Conservation (phyloP, 2,888 invertebrate genomes). For the Pyralis farinalis region DNA sequence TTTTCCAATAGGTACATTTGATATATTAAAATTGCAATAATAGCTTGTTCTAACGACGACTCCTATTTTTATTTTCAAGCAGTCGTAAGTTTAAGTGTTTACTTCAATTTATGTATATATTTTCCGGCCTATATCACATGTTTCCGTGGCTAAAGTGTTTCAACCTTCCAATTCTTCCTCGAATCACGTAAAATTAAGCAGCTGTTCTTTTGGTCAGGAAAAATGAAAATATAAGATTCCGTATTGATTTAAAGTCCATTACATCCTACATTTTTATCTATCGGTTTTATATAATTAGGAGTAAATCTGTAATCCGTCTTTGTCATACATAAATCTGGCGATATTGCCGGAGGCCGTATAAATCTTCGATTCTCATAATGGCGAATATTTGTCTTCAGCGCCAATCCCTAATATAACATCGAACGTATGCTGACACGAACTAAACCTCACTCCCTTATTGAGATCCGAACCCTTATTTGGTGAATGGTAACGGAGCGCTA, state of each 20-base stretch:
- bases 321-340: constrained; percentile 23
- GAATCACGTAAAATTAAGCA: constrained; percentile 20
- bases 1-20: no score
- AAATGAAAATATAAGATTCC: constrained; percentile 22
- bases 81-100: no score
- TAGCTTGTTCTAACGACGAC: no score
- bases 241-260: no score
- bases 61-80: no score
- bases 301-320: constrained; percentile 28
- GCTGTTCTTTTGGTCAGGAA: constrained; percentile 19
- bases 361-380: constrained; percentile 29
- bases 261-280: constrained; percentile 16
- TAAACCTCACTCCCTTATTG: neutral
- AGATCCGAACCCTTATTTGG: neutral
- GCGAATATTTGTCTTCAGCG: constrained; percentile 21
- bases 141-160: no score
- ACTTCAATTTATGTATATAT: no score
- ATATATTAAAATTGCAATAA: no score
- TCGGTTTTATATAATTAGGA: constrained; percentile 31
- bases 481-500: constrained; percentile 12
- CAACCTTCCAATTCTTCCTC: no score
- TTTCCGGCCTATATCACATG: no score
- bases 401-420: constrained; percentile 4
- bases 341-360: constrained; percentile 26
- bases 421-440: constrained; percentile 3